Evolutionary conservation across 2,113 vertebrate species (phyloP), one percentile per base, ranked within the genome.

Genomic region (Kryptolebias marmoratus): DNA sequence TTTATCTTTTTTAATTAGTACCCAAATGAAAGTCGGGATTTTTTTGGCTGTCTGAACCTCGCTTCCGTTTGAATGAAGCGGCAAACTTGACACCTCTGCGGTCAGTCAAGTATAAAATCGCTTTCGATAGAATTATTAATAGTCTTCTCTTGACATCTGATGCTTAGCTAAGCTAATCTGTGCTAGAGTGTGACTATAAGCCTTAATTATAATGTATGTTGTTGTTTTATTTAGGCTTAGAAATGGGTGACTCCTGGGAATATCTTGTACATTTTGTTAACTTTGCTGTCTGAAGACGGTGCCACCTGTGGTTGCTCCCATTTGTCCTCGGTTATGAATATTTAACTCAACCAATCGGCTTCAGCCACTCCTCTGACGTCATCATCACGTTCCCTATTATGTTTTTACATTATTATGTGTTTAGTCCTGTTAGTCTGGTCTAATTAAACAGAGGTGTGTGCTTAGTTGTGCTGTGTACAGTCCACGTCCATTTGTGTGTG

Each of bases 71-170:
- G 63, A 64, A 47, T 60, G 3, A 1, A 69, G 42, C 58, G 57
- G n/a, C 68, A 4, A 59, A 73, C 50, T 67, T 79, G 64, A 48
- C 57, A 50, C 39, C 39, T 42, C 4, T 42, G 54, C 48, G 36
- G 44, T 14, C 12, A 64, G 11, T 15, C 53, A 59, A 49, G 28
- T 79, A 14, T 77, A 78, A 60, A 32, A 42, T 55, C 58, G 31
- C 68, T 77, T 47, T 88, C 88, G 88, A 88, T 80, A 87, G 86
- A 90, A 89, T 90, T 77, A 66, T 85, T 89, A 64, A 90, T 88
- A 72, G 68, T 1, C 76, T 71, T 36, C 44, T 79, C 55, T 32
- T 71, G 54, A 39, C 32, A 53, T 75, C 57, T 73, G 5, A 22
- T 6, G 47, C 12, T 7, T 1, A 12, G 63, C 36, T n/a, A 4